These are phyloP conservation scores for Drosophila watanabei DNA, from an alignment of 1,140 invertebrate genomes.

Conservation along the genomic window DNA sequence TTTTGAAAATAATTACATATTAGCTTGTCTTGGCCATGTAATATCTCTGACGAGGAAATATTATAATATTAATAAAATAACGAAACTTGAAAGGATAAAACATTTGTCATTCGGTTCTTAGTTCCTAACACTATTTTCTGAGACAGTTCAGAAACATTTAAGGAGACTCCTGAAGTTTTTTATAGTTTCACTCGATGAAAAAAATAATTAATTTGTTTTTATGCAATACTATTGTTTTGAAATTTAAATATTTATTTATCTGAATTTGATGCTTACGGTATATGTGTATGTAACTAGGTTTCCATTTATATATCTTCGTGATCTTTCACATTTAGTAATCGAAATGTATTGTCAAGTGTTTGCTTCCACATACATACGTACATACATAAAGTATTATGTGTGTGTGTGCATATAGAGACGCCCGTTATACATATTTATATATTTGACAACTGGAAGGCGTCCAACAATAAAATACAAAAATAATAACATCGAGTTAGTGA, in stretches of 20 bases:
- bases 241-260: constrained; percentile 60
- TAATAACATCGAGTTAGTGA: constrained; percentile 22
- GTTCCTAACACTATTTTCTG: neutral
- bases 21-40: no score
- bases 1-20: no score
- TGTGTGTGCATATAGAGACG: constrained; percentile 35
- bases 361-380: constrained; percentile 55
- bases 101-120: neutral
- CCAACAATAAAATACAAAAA: constrained; percentile 33
- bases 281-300: constrained; percentile 44
- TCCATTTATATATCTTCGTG: constrained; percentile 42
- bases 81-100: neutral
- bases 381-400: constrained; percentile 31
- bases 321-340: constrained; percentile 74
- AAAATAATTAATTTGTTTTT: neutral
- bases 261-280: constrained; percentile 48
- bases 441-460: constrained; percentile 28
- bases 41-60: no score
- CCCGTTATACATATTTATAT: constrained; percentile 24
- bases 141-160: neutral
- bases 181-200: neutral
- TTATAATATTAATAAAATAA: no score
- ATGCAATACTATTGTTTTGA: neutral
- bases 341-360: constrained; percentile 81
- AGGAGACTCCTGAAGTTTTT: no score